Evolutionary conservation across 2,797 vertebrate genomes (phyloP).

Genomic region (Anguilla pacifica): DNA sequence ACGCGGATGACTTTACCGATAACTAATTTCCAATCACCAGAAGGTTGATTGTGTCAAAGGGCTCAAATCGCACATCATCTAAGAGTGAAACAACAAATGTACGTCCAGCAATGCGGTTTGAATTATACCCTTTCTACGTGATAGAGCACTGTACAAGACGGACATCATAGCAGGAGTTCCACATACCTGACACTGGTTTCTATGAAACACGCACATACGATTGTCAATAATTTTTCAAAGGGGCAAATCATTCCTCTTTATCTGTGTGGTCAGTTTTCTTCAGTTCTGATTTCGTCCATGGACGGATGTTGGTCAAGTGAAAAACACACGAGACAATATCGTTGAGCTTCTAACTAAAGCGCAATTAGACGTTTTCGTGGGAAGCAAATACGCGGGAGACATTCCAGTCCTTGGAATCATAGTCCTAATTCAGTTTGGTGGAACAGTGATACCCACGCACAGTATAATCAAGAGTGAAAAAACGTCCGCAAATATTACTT

Average conservation of each 20-base stretch:
- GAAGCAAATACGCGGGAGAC: slow-evolving; percentile 55
- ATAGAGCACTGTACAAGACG: neutral
- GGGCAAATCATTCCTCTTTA: slow-evolving; percentile 93
- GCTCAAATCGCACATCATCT: neutral
- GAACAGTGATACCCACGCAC: slow-evolving; percentile 55
- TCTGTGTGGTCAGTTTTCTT: slow-evolving; percentile 77
- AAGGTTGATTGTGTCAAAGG: neutral
- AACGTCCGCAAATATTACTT: slow-evolving; percentile 50
- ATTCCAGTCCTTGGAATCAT: slow-evolving; percentile 69
- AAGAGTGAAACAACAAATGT: neutral
- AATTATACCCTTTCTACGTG: neutral
- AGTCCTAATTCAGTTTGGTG: slow-evolving; percentile 58
- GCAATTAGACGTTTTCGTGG: slow-evolving; percentile 56
- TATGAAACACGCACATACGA: slow-evolving; percentile 90
- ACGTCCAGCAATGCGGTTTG: neutral
- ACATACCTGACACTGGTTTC: slow-evolving; percentile 91
- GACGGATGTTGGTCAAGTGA: slow-evolving; percentile 67
- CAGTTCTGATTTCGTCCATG: slow-evolving; percentile 71
- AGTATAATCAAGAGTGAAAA: slow-evolving; percentile 37
- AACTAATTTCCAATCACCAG: neutral
- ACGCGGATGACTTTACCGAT: neutral
- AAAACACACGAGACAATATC: slow-evolving; percentile 62
- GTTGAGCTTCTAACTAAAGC: slow-evolving; percentile 57
- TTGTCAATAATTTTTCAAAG: slow-evolving; percentile 87
- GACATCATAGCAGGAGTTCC: slow-evolving; percentile 39